Percentiles rank a stretch among this genome's conserved stretches.
These are phyloP conservation scores for Engystomops pustulosus DNA, from an alignment of 2,113 vertebrate species.

Conservation along the genomic window DNA sequence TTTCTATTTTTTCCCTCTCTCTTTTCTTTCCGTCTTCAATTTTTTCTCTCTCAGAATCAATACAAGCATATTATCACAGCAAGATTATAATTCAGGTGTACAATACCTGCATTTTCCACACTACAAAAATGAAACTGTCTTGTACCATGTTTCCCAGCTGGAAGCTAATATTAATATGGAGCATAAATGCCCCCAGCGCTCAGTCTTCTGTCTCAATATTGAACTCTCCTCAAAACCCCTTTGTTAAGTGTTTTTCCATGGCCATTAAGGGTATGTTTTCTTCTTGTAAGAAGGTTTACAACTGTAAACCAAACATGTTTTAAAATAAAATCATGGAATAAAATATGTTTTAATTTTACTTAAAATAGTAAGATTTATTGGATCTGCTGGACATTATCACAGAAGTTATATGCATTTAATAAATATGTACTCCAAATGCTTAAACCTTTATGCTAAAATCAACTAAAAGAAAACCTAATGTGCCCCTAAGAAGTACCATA, in stretches of 20 bases:
- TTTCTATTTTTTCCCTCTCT: constrained; percentile 36
- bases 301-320: constrained; percentile 49
- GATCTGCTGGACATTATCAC: no score
- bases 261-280: constrained; percentile 52
- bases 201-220: constrained; percentile 58
- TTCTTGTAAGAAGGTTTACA: constrained; percentile 31
- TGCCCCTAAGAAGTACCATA: no score
- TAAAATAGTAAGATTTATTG: background rate
- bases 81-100: constrained; percentile 79
- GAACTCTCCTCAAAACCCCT: constrained; percentile 50
- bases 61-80: constrained; percentile 79
- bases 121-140: constrained; percentile 66
- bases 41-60: constrained; percentile 74
- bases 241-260: constrained; percentile 55
- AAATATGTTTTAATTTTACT: background rate
- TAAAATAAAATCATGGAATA: constrained; percentile 40
- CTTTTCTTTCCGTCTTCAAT: constrained; percentile 50
- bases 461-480: no score
- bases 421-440: no score
- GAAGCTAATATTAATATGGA: constrained; percentile 70
- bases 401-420: no score
- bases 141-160: constrained; percentile 73
- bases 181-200: constrained; percentile 55
- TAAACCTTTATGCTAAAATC: no score
- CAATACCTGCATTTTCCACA: constrained; percentile 73